Evolutionary conservation across 2,888 invertebrate species (phyloP).

Genomic region (Aporophyla lueneburgensis): DNA sequence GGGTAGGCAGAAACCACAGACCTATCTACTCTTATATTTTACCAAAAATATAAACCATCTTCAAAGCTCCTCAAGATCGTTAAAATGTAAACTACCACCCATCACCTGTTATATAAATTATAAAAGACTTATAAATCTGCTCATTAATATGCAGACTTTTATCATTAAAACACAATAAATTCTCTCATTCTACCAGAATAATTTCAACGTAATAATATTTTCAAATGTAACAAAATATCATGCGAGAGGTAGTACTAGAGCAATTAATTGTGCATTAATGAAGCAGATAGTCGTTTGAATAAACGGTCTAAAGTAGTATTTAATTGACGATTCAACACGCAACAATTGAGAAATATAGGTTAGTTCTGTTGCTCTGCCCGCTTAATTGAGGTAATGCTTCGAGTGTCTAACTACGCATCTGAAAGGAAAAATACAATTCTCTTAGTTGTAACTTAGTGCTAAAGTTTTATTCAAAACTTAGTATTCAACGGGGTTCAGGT

Average conservation of each 20-base stretch:
- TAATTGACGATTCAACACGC: conserved; percentile 84
- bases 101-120: too few species aligned
- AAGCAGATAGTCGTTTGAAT: conserved; percentile 71
- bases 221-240: conserved; percentile 59
- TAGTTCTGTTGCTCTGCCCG: conserved; percentile 61
- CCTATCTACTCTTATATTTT: too few species aligned
- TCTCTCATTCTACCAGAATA: conserved; percentile 9
- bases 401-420: conserved; percentile 12
- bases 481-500: conserved; percentile 9
- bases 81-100: background rate
- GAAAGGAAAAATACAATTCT: background rate
- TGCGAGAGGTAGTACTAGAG: conserved; percentile 64
- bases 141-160: background rate
- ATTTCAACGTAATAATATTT: conserved; percentile 19
- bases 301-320: conserved; percentile 82
- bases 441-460: background rate
- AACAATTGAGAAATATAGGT: conserved; percentile 80
- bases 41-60: too few species aligned
- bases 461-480: conserved; percentile 7
- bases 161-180: background rate
- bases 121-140: background rate
- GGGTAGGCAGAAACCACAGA: too few species aligned
- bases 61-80: background rate
- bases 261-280: conserved; percentile 78
- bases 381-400: conserved; percentile 46